Base-by-base conservation (phyloP, 2,888 invertebrate species). In the Ornithoptera priamus region DNA sequence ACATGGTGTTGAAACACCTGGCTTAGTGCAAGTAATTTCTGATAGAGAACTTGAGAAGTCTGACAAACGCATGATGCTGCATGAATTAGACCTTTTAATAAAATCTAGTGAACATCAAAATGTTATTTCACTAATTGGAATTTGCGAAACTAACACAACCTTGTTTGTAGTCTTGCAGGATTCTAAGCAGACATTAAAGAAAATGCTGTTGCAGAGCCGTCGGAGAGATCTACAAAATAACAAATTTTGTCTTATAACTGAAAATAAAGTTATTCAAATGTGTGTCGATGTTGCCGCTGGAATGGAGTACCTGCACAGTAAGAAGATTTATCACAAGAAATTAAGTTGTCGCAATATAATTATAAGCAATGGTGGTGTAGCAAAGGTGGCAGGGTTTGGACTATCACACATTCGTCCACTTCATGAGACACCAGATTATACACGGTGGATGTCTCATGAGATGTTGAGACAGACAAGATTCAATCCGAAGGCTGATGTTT, bases 401-500 rank as follows among this genome's bases (percentile, higher is more conserved):
- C 90, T 97, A 61, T 93, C 95, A 1, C 95, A 96, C 70, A 95
- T 94, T 78, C 92, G 94, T 75, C 87, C 90, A 1, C 84, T 94
- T 73, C 93, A 94, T 64, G 94, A 95, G 81, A 94, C 95, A 62
- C 94, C 95, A 1, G 97, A 97, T 79, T 95, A 95, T 76, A 94
- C 95, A 0, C 90, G 97, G 60, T 97, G 97, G 97, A 95, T 95
- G 10, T 95, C 97, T 0, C 94, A 95, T 36, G 97, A 97, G 85
- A 95, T 96, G 78, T 90, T 97, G 73, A 94, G 94, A 46, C 94
- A 95, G 77, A 95, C 94, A 65, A 94, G 95, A 64, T 95, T 94
- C 75, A 94, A 95, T n/a, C 88, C 93, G 6, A 95, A 96, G 78
- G 96, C 96, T 68, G 97, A 97, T 79, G 94, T 97, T 7, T 97